Conservation (phyloP, 2,113 vertebrate species). For the Carassius gibelio region DNA sequence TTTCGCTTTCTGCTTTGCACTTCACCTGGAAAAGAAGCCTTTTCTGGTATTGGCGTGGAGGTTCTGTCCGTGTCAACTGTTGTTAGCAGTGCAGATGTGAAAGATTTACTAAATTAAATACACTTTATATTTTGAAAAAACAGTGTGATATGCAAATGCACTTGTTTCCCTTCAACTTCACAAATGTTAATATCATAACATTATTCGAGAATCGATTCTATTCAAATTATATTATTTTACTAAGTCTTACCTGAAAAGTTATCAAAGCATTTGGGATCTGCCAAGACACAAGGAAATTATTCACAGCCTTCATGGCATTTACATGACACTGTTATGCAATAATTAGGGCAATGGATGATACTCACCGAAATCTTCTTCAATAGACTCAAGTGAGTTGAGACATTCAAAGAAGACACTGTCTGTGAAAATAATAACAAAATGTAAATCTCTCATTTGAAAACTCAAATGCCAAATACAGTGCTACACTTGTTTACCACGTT, state of each 20-base stretch:
- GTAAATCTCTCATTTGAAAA: not conserved
- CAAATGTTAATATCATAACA: not conserved
- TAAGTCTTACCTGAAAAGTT: constrained; percentile 13
- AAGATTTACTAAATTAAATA: not conserved
- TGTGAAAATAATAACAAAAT: not conserved
- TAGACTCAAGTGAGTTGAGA: not conserved
- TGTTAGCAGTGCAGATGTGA: not conserved
- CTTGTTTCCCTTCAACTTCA: not conserved
- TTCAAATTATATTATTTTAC: not conserved
- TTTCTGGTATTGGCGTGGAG: not conserved
- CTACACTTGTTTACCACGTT: not conserved
- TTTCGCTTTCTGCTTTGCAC: constrained; percentile 15
- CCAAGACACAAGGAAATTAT: not conserved
- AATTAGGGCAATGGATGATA: not conserved
- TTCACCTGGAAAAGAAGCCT: not conserved
- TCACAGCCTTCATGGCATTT: not conserved
- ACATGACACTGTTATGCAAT: not conserved
- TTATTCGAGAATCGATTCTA: not conserved
- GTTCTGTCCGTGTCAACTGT: not conserved
- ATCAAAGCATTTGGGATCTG: constrained; percentile 35
- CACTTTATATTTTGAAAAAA: not conserved
- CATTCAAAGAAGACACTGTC: not conserved
- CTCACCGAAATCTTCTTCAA: constrained; percentile 47
- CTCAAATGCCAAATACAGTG: too few species aligned
- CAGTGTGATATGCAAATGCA: not conserved